Percentiles rank a stretch among this genome's conserved stretches.
These are phyloP conservation scores for Dufourea novaeangliae DNA, from an alignment of 1,140 invertebrate species.

Conservation along the genomic window DNA sequence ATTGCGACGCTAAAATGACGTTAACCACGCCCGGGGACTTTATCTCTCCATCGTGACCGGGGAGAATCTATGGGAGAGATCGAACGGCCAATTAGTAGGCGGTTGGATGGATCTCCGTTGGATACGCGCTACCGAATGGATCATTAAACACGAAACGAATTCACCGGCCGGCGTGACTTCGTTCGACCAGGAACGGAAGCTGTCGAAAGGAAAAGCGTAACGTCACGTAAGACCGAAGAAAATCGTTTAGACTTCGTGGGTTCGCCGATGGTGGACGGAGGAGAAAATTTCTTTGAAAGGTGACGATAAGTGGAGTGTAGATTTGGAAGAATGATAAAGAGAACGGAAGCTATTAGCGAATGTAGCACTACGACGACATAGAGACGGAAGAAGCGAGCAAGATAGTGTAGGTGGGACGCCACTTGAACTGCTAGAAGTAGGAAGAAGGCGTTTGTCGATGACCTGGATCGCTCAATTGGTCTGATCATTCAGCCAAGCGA, in stretches of 20 bases:
- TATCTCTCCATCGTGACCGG: conserved; percentile 53
- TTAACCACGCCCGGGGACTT: conserved; percentile 52
- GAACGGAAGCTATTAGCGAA: background rate
- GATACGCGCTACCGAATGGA: conserved; percentile 47
- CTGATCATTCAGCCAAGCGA: too few relatives aligned
- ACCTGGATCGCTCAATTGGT: conserved; percentile 29
- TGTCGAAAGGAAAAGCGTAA: background rate
- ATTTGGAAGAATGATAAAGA: too few relatives aligned
- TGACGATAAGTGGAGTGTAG: too few relatives aligned
- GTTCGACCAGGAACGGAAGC: background rate
- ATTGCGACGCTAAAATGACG: conserved; percentile 50
- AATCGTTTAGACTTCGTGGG: too few relatives aligned
- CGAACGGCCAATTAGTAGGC: conserved; percentile 41
- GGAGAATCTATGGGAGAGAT: conserved; percentile 43
- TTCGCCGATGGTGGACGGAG: too few relatives aligned
- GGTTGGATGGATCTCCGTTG: conserved; percentile 40
- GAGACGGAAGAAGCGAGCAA: conserved; percentile 1
- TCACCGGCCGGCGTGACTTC: background rate
- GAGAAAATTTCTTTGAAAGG: too few relatives aligned
- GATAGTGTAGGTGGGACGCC: conserved; percentile 27
- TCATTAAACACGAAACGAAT: conserved; percentile 28
- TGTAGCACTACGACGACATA: background rate
- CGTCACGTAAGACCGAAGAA: background rate
- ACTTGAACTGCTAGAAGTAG: background rate
- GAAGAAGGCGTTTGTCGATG: conserved; percentile 30